Evolutionary conservation across 1,140 invertebrate species (phyloP), one percentile per base, ranked within the genome.

Genomic region (Lepidotrigona ventralis): DNA sequence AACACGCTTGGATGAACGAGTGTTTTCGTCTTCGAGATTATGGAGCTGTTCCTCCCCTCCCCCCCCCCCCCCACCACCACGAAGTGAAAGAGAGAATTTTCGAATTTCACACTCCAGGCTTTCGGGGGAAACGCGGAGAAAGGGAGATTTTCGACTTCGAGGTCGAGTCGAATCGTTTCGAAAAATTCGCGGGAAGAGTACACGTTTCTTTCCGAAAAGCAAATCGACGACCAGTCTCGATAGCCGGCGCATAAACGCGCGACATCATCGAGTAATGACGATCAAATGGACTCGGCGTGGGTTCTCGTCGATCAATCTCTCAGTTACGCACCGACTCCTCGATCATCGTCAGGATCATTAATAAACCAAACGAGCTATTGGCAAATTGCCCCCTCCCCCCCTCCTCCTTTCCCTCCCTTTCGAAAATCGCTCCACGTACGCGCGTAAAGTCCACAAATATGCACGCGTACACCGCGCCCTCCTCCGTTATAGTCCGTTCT

Each of bases 381-480:
- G 64, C 66, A 69, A 82, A 69, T 70, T 60, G 23, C 19, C 54
- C 21, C 39, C 39, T 0, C 39, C 6, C 39, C 6, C 3, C 39
- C 8, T 8, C 39, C 33, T 33, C 33, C 33, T 33, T 3, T 3
- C 3, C 33, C 33, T 1, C 17, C 51, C 6, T 4, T n/a, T 2
- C 14, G 56, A 60, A 70, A 70, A 51, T 21, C 39, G 21, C 66
- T 15, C 23, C 29, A 63, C 23, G 15, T 53, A 33, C 21, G 51
- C 26, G 53, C 74, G 73, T 84, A 87, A 87, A 87, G 84, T 88
- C 79, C 73, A 29, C 72, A 66, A 86, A 73, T 63, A 79, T 83
- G 70, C 79, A 54, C 66, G 64, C 72, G 23, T 19, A 33, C 63
- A 12, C 70, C 51, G 58, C 56, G 23, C 39, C 33, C 26, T n/a